phyloP scores from a whole-genome alignment of 2,797 vertebrate species.

The Myripristis jacobus region DNA sequence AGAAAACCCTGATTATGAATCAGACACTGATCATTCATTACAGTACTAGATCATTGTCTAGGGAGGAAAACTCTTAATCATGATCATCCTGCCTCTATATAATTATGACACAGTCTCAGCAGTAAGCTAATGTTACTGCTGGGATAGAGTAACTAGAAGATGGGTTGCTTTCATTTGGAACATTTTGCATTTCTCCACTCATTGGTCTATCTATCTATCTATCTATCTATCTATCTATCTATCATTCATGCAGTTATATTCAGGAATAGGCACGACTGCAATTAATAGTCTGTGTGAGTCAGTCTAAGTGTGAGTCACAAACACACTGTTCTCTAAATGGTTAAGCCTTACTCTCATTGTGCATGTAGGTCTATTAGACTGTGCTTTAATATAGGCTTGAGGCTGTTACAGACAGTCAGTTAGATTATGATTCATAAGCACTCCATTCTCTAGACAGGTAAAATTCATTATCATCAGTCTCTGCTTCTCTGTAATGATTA shows the following conservation, averaged over 20 bases:
- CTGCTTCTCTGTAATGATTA: slow-evolving; percentile 74
- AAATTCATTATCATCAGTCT: slow-evolving; percentile 76
- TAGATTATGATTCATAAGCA: slow-evolving; percentile 76
- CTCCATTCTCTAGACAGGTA: slow-evolving; percentile 70
- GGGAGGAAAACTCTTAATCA: slow-evolving; percentile 68
- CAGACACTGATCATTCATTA: slow-evolving; percentile 69
- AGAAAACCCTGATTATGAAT: slow-evolving; percentile 64
- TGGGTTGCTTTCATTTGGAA: slow-evolving; percentile 13
- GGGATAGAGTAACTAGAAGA: slow-evolving; percentile 42
- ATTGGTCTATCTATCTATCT: background rate
- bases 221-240: background rate
- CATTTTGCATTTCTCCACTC: background rate
- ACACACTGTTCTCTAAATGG: slow-evolving; percentile 29
- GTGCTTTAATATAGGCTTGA: slow-evolving; percentile 57
- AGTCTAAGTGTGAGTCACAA: slow-evolving; percentile 40
- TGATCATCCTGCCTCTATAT: slow-evolving; percentile 58
- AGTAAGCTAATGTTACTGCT: slow-evolving; percentile 57
- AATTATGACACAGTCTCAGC: slow-evolving; percentile 71
- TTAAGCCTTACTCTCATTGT: slow-evolving; percentile 32
- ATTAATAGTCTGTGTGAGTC: slow-evolving; percentile 13
- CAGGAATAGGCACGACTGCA: slow-evolving; percentile 5
- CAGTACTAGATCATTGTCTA: slow-evolving; percentile 63
- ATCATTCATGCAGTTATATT: background rate
- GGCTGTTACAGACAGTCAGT: slow-evolving; percentile 58
- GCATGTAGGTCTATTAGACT: slow-evolving; percentile 45